phyloP scores from a whole-genome alignment of 2,888 invertebrate species.

The Pinctada fucata region DNA sequence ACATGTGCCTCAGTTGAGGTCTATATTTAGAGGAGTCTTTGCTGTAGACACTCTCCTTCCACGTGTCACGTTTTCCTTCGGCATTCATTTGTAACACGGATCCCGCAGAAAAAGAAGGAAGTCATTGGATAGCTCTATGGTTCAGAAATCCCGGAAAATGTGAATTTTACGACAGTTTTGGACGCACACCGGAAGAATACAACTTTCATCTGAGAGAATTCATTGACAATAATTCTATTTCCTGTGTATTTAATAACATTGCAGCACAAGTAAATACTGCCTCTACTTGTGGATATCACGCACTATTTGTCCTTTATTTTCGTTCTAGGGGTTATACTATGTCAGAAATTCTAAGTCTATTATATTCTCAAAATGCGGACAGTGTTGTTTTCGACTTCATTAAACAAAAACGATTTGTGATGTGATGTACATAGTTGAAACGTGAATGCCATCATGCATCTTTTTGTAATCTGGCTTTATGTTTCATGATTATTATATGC shows the following conservation, averaged over 20 bases:
- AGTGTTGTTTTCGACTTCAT: no score
- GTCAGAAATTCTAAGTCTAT: not conserved
- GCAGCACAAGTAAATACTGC: not conserved
- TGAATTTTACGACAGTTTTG: slow-evolving; percentile 28
- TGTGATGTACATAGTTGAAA: no score
- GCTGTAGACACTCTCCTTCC: slow-evolving; percentile 4
- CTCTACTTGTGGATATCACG: slow-evolving; percentile 23
- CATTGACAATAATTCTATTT: slow-evolving; percentile 11
- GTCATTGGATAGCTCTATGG: slow-evolving; percentile 25
- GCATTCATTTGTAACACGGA: slow-evolving; percentile 24
- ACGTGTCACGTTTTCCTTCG: slow-evolving; percentile 7
- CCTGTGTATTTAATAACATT: slow-evolving; percentile 3
- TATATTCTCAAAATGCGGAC: not conserved
- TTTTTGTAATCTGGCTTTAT: no score
- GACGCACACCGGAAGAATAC: slow-evolving; percentile 14
- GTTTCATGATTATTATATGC: no score
- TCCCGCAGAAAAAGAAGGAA: slow-evolving; percentile 12
- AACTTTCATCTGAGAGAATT: slow-evolving; percentile 6
- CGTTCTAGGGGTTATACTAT: slow-evolving; percentile 4
- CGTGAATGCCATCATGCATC: no score
- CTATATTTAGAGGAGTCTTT: slow-evolving; percentile 7
- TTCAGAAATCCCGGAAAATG: slow-evolving; percentile 4
- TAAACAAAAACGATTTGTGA: no score
- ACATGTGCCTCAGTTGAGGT: not conserved
- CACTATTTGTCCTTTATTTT: slow-evolving; percentile 14